Evolutionary conservation across 2,797 vertebrate species (phyloP).

Genomic region (Sternarchorhynchus goeldii): DNA sequence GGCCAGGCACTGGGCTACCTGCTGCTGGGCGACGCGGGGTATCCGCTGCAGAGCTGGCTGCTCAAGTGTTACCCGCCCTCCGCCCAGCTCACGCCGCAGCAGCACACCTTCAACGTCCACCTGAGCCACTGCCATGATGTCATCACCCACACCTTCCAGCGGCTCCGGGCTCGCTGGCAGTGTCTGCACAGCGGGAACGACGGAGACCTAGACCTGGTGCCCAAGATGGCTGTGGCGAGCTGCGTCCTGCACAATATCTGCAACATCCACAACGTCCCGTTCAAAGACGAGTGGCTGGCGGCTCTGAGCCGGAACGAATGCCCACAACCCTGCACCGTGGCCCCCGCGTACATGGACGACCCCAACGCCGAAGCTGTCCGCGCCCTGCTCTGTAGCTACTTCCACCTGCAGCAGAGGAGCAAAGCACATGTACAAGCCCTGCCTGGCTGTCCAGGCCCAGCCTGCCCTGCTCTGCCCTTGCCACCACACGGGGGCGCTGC

Average conservation of each 20-base stretch:
- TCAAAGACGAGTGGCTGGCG: slow-evolving; percentile 71
- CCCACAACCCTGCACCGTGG: slow-evolving; percentile 60
- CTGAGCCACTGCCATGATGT: slow-evolving; percentile 67
- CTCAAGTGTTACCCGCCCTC: slow-evolving; percentile 72
- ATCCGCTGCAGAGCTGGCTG: slow-evolving; percentile 73
- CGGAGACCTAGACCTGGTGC: slow-evolving; percentile 69
- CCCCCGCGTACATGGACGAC: slow-evolving; percentile 56
- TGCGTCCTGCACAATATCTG: slow-evolving; percentile 75
- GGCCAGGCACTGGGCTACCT: slow-evolving; percentile 69
- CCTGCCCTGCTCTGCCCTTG: background rate
- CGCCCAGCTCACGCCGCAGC: slow-evolving; percentile 56
- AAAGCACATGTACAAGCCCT: background rate
- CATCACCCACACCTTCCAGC: slow-evolving; percentile 67
- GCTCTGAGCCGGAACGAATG: slow-evolving; percentile 61
- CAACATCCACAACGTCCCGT: slow-evolving; percentile 67
- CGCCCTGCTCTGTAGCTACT: slow-evolving; percentile 68
- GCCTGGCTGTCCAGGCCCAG: background rate
- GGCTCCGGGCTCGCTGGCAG: slow-evolving; percentile 74
- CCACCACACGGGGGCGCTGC: background rate
- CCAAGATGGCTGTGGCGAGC: slow-evolving; percentile 70
- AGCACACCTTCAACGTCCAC: slow-evolving; percentile 69
- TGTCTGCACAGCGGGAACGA: slow-evolving; percentile 69
- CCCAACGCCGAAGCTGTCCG: slow-evolving; percentile 63
- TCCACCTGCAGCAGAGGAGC: slow-evolving; percentile 54
- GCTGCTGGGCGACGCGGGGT: slow-evolving; percentile 68